Percentiles rank a stretch among this genome's conserved stretches.
Conservation (phyloP, 2,888 invertebrate genomes). For the Camptogramma bilineatum region DNA sequence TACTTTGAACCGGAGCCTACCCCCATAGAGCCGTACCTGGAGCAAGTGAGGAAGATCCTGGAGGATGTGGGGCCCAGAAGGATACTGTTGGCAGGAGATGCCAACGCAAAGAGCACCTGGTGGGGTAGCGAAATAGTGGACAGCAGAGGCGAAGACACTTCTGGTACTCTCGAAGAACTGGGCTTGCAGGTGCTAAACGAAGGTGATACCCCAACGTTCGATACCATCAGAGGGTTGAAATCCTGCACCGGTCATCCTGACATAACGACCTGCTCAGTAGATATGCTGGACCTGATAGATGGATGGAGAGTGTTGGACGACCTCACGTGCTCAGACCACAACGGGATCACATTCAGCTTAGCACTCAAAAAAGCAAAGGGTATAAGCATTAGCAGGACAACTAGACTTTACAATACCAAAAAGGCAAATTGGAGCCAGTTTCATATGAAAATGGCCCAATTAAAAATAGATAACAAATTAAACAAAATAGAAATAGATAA, state of each 20-base stretch:
- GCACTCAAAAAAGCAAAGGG: slow-evolving; percentile 21
- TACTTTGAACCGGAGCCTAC: too few relatives aligned
- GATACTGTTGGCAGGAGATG: slow-evolving; percentile 42
- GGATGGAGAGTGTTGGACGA: slow-evolving; percentile 34
- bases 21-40: too few relatives aligned
- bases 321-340: slow-evolving; percentile 43
- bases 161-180: slow-evolving; percentile 30
- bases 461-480: slow-evolving; percentile 9
- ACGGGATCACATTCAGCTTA: slow-evolving; percentile 39
- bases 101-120: slow-evolving; percentile 40
- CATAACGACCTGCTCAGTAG: slow-evolving; percentile 38
- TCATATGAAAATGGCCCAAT: slow-evolving; percentile 29
- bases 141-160: slow-evolving; percentile 37
- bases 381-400: too few relatives aligned
- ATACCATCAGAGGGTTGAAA: slow-evolving; percentile 34
- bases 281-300: slow-evolving; percentile 27
- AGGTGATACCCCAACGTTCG: slow-evolving; percentile 45
- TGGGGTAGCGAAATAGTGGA: slow-evolving; percentile 35
- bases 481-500: slow-evolving; percentile 15
- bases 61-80: too few relatives aligned
- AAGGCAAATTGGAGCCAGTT: slow-evolving; percentile 24
- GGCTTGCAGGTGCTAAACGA: slow-evolving; percentile 45
- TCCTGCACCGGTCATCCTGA: neutral
- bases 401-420: slow-evolving; percentile 21
- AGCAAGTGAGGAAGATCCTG: too few relatives aligned